Evolutionary conservation across 1,140 invertebrate genomes (phyloP).

Genomic region (Potamilus streckersoni): DNA sequence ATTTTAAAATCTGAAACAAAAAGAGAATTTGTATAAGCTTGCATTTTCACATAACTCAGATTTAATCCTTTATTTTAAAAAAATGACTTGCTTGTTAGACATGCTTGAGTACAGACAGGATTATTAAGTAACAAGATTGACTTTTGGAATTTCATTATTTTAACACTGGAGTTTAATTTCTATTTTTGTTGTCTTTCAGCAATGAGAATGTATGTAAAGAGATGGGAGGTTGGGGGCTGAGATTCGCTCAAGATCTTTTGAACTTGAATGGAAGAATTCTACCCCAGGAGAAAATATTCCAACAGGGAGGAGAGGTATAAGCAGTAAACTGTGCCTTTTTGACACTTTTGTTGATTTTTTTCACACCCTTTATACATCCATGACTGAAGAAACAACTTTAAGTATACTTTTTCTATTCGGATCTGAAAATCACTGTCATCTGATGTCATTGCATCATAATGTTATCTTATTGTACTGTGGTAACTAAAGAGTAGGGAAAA

Average conservation of each 20-base stretch:
- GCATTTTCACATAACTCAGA: too few relatives aligned
- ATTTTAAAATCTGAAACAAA: too few relatives aligned
- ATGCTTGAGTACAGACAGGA: background rate
- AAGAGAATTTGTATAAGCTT: too few relatives aligned
- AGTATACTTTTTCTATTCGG: too few relatives aligned
- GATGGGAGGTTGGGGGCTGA: slow-evolving; percentile 84
- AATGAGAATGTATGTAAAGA: slow-evolving; percentile 73
- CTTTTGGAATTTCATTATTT: background rate
- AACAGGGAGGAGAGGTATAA: slow-evolving; percentile 60
- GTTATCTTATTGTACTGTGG: too few relatives aligned
- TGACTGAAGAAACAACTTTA: too few relatives aligned
- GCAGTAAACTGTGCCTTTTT: background rate
- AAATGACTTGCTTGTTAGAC: background rate
- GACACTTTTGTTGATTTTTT: slow-evolving; percentile 5
- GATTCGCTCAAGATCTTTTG: slow-evolving; percentile 68
- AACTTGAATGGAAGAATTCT: slow-evolving; percentile 75
- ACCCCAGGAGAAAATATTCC: slow-evolving; percentile 77
- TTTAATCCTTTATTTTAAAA: background rate
- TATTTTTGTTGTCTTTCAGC: slow-evolving; percentile 33
- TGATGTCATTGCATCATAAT: too few relatives aligned
- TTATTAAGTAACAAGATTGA: background rate
- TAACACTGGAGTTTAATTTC: background rate
- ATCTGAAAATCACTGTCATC: too few relatives aligned
- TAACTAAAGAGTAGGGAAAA: too few relatives aligned
- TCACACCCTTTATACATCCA: too few relatives aligned